Conservation (phyloP, 2,797 vertebrate genomes). For the Hydrolagus colliei region DNA sequence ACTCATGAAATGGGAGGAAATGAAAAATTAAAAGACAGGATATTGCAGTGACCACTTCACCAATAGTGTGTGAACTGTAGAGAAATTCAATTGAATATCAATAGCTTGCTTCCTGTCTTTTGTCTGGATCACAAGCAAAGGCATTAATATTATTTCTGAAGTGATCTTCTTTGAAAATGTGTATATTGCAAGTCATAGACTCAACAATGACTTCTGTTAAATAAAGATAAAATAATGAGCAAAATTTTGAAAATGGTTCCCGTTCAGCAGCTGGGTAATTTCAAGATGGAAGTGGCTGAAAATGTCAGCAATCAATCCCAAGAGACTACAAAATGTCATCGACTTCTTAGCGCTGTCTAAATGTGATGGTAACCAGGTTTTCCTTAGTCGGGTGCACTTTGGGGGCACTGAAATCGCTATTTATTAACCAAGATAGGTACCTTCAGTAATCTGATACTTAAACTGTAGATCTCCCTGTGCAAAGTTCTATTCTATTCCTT, state of each 20-base stretch:
- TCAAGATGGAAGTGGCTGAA: constrained; percentile 1
- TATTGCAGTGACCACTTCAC: not conserved
- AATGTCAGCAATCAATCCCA: constrained; percentile 25
- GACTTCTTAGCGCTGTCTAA: constrained; percentile 23
- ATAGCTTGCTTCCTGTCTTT: not conserved
- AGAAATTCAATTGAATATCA: no score
- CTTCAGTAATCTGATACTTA: not conserved
- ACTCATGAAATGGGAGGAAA: not conserved
- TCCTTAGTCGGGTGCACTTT: constrained; percentile 4
- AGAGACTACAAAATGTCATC: constrained; percentile 17
- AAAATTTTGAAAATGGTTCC: not conserved
- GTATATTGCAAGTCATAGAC: not conserved
- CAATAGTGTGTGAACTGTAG: not conserved
- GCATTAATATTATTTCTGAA: no score
- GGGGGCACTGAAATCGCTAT: not conserved
- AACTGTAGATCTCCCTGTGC: not conserved
- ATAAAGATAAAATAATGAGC: not conserved
- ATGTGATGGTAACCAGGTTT: constrained; percentile 26
- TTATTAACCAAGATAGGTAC: constrained; percentile 3
- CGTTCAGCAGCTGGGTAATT: constrained; percentile 4
- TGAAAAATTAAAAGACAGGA: not conserved
- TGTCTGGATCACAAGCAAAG: not conserved
- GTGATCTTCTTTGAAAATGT: not conserved
- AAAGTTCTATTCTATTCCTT: not conserved
- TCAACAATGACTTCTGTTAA: not conserved